Base-by-base conservation (phyloP, 2,113 vertebrate species). In the Sisor rabdophorus region DNA sequence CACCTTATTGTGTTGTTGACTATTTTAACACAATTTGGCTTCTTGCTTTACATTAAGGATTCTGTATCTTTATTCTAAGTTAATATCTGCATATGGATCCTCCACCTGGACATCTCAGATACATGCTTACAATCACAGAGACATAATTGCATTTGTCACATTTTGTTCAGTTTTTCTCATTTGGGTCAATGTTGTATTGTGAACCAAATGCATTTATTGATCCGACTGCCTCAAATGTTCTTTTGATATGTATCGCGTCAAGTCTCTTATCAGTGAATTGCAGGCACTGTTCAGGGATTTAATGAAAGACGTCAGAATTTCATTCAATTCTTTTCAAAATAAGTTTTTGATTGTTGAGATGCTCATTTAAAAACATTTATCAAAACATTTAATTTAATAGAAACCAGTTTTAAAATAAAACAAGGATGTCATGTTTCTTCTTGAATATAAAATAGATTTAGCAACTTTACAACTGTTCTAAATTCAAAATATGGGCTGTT, bases 221-320 rank as follows among this genome's bases (percentile, higher is more conserved):
- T 69, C 64, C 22, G 22, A 50, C 3, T 69, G 64, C 63, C 54
- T 69, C 64, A 69, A 69, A 76, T 40, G 7, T 65, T 76, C 54
- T 69, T 76, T 67, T 69, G 64, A 76, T 76, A 59, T 69, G 40
- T 59, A 76, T 76, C 64, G n/a, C 59, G 54, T 63, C 59, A 69
- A 67, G 63, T 48, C 54, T 50, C 75, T 76, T 76, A 76, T 76
- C 75, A 59, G 75, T 69, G 64, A 69, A 54, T 58, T 58, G 63
- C 75, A 76, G 75, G 53, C 36, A 54, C 64, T 12, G 32, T 76
- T 67, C 53, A 69, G 68, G 40, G 64, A 58, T 69, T 58, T 59
- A 76, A 69, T 68, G 75, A 54, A 67, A 56, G n/a, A n/a, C n/a
- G n/a, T n/a, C n/a, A n/a, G n/a, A n/a, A n/a, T n/a, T n/a, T n/a